Base-by-base conservation (phyloP, 2,888 invertebrate species). In the Dryocosmus kuriphilus region DNA sequence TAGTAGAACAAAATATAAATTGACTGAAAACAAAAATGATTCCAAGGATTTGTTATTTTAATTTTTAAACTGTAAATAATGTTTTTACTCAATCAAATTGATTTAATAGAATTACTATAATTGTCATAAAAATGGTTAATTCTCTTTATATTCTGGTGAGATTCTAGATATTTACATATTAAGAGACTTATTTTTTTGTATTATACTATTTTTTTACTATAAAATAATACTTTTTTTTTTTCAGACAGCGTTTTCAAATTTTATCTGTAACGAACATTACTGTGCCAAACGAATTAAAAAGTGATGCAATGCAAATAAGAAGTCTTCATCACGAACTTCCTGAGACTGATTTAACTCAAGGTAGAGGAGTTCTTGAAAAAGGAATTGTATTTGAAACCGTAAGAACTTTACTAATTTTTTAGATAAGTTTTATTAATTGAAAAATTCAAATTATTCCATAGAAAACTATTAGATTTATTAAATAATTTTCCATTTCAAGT, bases 301-400 rank as follows among this genome's bases (percentile, higher is more conserved):
- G 87, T 67, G 86, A 27, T 30, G n/a, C 51, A 51, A n/a, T 89
- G 30, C 79, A 83, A 63, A 79, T 82, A 24, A 86, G 84, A 79
- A 75, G 41, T 79, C 77, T 90, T 41, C 88, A 87, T 61, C 90
- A 91, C 73, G 89, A 90, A 80, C 82, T 91, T 60, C 90, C 90
- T 38, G 87, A 87, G 35, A 74, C 81, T 74, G 91, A 91, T 82
- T 83, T 91, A 22, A 89, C 90, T 19, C 90, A 90, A 82, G 89
- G 89, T 41, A 87, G 90, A 85, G 85, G 86, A 71, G 79, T 80
- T 60, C 85, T 83, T n/a, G 84, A 87, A 14, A 91, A 91, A 78
- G 81, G 63, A 77, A 71, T 79, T 38, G 82, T 89, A 77, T 89
- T 90, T 74, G 86, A 86, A 82, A 85, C 87, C 67, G 91, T 90